phyloP scores from a whole-genome alignment of 1,140 invertebrate genomes.

The Ceratina japonica region DNA sequence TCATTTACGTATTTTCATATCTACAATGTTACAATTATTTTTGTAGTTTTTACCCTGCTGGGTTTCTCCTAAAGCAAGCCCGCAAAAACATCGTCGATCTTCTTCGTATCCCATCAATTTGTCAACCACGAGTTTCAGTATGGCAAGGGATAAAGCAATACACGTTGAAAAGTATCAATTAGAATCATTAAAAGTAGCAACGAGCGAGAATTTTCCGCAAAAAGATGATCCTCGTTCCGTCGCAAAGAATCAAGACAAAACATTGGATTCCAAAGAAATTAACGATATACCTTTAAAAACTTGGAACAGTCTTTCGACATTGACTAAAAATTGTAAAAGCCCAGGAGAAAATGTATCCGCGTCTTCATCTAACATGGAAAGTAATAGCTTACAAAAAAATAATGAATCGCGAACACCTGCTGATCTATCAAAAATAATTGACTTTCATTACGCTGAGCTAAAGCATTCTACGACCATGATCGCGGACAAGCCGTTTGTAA shows the following conservation, averaged over 20 bases:
- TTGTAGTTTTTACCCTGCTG: constrained; percentile 69
- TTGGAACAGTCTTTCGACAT: constrained; percentile 68
- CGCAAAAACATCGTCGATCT: constrained; percentile 69
- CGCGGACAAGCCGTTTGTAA: constrained; percentile 4
- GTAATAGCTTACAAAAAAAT: constrained; percentile 21
- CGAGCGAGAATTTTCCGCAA: neutral
- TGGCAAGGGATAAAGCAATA: constrained; percentile 30
- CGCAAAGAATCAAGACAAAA: constrained; percentile 12
- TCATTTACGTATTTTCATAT: neutral
- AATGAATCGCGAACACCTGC: constrained; percentile 24
- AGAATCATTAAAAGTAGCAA: constrained; percentile 33
- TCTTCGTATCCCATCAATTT: constrained; percentile 72
- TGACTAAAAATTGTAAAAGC: constrained; percentile 51
- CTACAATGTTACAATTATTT: constrained; percentile 24
- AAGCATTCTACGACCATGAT: constrained; percentile 41
- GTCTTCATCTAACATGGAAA: constrained; percentile 12
- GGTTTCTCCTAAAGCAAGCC: constrained; percentile 64
- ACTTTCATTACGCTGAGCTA: constrained; percentile 67
- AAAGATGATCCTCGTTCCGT: neutral
- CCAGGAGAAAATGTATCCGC: constrained; percentile 18
- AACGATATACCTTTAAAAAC: constrained; percentile 60
- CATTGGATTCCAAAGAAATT: constrained; percentile 28
- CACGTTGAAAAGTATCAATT: constrained; percentile 41
- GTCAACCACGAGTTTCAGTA: constrained; percentile 33
- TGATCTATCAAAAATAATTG: constrained; percentile 70